Evolutionary conservation across 2,113 vertebrate genomes (phyloP).

Genomic region (Speoplatyrhinus poulsoni): DNA sequence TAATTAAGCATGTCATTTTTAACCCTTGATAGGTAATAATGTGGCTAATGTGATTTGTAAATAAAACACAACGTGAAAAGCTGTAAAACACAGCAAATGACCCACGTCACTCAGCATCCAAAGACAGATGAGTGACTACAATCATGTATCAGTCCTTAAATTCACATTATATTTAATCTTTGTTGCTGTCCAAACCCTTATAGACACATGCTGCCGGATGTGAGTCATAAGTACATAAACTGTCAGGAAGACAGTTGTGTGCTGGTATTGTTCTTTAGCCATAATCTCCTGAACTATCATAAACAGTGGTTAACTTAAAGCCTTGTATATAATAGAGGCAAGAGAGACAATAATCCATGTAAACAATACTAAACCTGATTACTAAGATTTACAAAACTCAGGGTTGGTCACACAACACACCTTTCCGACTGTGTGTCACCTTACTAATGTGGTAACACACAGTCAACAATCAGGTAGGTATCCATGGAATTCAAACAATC

Average conservation of each 20-base stretch:
- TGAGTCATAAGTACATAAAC: neutral
- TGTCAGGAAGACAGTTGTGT: neutral
- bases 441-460: neutral
- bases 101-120: too few species aligned
- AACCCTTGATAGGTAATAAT: too few species aligned
- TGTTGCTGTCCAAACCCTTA: too few species aligned
- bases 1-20: too few species aligned
- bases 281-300: neutral
- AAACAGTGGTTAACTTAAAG: neutral
- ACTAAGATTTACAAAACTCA: neutral
- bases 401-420: neutral
- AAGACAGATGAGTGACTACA: too few species aligned
- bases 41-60: too few species aligned
- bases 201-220: too few species aligned
- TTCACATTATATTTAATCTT: too few species aligned
- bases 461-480: neutral
- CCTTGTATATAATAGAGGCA: neutral
- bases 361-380: neutral
- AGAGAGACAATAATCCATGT: neutral
- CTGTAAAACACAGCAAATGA: too few species aligned
- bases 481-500: neutral
- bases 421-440: conserved; percentile 3
- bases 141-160: too few species aligned
- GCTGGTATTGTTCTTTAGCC: neutral
- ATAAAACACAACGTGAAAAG: too few species aligned